Conservation (phyloP, 1,140 invertebrate species). For the Trichonephila inaurata region DNA sequence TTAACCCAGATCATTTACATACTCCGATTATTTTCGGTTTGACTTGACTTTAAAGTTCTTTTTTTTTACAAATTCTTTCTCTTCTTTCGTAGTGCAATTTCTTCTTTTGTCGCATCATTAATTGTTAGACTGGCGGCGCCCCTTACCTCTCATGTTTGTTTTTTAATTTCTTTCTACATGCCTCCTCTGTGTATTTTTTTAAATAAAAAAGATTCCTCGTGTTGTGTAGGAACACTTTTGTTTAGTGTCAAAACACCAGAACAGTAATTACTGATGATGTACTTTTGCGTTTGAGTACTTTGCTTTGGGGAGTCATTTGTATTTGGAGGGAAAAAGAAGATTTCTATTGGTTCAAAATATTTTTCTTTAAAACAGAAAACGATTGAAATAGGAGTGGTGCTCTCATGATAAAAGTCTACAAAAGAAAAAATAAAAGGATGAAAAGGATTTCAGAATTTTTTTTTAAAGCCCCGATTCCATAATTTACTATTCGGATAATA, state of each 20-base stretch:
- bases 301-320: constrained; percentile 8
- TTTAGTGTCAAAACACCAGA: neutral
- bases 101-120: neutral
- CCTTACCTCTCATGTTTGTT: neutral
- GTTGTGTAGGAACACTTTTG: neutral
- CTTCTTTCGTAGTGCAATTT: neutral
- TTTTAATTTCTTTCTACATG: neutral
- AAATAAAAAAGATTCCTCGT: neutral
- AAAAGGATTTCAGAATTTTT: too few relatives aligned
- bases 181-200: neutral
- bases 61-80: neutral
- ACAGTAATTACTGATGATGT: neutral
- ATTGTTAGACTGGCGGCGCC: neutral
- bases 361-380: too few relatives aligned
- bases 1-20: constrained; percentile 34
- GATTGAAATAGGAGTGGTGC: too few relatives aligned
- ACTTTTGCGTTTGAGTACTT: neutral
- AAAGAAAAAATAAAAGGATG: too few relatives aligned
- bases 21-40: neutral
- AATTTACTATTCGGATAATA: too few relatives aligned
- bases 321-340: neutral
- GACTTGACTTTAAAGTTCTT: neutral
- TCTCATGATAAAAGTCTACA: too few relatives aligned
- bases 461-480: too few relatives aligned
- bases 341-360: neutral